Evolutionary conservation across 2,113 vertebrate genomes (phyloP).

Genomic region (Bungarus multicinctus): DNA sequence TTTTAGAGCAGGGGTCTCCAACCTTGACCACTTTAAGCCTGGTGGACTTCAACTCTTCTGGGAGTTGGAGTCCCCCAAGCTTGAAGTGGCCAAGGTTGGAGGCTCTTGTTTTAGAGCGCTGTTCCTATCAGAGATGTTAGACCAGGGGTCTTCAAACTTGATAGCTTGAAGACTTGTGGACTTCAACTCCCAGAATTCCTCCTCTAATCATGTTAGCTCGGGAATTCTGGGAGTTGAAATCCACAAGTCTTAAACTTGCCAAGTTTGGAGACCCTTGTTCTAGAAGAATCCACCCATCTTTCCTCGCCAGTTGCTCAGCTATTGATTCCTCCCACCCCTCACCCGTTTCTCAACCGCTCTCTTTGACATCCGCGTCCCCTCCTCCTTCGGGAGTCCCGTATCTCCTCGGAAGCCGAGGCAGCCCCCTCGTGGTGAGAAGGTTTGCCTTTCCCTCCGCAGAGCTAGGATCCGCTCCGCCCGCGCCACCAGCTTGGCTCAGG

Average conservation of each 20-base stretch:
- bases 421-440: not conserved
- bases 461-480: not conserved
- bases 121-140: not conserved
- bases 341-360: not conserved
- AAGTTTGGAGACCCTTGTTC: not conserved
- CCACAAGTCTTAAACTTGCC: too few relatives aligned
- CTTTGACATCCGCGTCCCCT: not conserved
- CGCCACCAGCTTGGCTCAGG: conserved; percentile 58
- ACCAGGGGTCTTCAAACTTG: too few relatives aligned
- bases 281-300: not conserved
- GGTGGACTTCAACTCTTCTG: too few relatives aligned
- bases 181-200: too few relatives aligned
- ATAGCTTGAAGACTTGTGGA: too few relatives aligned
- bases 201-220: too few relatives aligned
- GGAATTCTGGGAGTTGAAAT: too few relatives aligned
- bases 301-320: not conserved
- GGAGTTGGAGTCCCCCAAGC: too few relatives aligned
- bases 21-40: too few relatives aligned
- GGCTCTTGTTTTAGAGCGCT: not conserved
- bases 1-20: not conserved
- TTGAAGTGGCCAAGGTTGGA: too few relatives aligned
- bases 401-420: not conserved
- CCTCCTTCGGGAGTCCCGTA: not conserved
- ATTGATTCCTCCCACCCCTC: not conserved
- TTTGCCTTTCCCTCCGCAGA: not conserved